Conservation (phyloP, 2,888 invertebrate species). For the Nomada goodeniana region DNA sequence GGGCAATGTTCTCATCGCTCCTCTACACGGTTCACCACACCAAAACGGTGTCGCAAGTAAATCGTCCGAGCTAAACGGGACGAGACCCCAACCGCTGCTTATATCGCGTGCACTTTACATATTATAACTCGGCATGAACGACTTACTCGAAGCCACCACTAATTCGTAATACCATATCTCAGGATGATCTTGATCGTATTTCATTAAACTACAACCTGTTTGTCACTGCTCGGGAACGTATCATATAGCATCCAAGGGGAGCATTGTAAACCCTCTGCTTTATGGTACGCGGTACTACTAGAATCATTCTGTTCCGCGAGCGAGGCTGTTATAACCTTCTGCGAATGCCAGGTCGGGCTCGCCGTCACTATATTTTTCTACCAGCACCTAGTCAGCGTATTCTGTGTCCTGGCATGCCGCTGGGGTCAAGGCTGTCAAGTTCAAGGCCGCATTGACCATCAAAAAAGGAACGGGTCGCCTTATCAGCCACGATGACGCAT, state of each 20-base stretch:
- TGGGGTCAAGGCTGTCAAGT: conserved; percentile 60
- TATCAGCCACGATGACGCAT: conserved; percentile 7
- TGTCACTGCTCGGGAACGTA: background rate
- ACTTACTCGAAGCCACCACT: background rate
- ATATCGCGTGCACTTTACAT: conserved; percentile 12
- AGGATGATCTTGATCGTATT: conserved; percentile 8
- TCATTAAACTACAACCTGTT: conserved; percentile 29
- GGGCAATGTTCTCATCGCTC: conserved; percentile 49
- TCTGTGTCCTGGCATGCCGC: conserved; percentile 40
- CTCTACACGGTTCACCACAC: background rate
- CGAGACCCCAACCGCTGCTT: background rate
- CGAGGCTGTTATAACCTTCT: background rate
- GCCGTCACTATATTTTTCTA: conserved; percentile 42
- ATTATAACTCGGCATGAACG: background rate
- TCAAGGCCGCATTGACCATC: conserved; percentile 61
- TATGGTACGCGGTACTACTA: background rate
- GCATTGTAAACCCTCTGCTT: background rate
- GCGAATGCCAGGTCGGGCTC: conserved; percentile 22
- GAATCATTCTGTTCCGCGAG: background rate
- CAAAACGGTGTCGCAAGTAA: conserved; percentile 34
- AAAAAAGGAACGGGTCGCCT: conserved; percentile 34
- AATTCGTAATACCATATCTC: background rate
- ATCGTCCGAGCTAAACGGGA: conserved; percentile 6
- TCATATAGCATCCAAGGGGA: background rate
- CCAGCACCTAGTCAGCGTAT: background rate